phyloP scores from a whole-genome alignment of 2,797 vertebrate species.

The Oceanodroma leucorhoa region DNA sequence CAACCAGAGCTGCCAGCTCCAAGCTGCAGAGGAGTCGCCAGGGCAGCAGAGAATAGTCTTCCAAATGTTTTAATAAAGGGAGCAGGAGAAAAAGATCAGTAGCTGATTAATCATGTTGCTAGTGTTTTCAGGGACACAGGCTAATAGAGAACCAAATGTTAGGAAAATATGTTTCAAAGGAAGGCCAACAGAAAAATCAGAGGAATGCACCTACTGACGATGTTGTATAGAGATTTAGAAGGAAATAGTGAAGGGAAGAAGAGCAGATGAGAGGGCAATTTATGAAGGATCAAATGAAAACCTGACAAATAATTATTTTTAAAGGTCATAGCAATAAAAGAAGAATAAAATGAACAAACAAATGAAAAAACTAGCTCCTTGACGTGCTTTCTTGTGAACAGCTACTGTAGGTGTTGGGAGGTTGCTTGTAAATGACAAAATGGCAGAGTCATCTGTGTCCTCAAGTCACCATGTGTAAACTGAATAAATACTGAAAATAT shows the following conservation, averaged over 20 bases:
- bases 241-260: background rate
- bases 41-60: slow-evolving; percentile 20
- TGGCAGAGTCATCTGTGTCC: background rate
- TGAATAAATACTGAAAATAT: background rate
- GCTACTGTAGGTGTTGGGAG: background rate
- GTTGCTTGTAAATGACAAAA: background rate
- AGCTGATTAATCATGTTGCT: slow-evolving; percentile 33
- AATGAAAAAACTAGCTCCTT: background rate
- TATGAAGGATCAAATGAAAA: background rate
- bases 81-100: slow-evolving; percentile 28
- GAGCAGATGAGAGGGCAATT: background rate
- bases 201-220: background rate
- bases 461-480: background rate
- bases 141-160: slow-evolving; percentile 34
- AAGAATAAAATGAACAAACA: background rate
- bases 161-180: background rate
- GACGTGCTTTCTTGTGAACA: background rate
- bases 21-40: background rate
- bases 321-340: background rate
- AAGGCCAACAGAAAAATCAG: background rate
- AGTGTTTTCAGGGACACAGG: slow-evolving; percentile 16
- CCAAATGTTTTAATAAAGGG: background rate
- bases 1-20: background rate
- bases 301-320: background rate
- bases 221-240: background rate